Base-by-base conservation (phyloP, 2,888 invertebrate species). In the Halocaridina rubra region DNA sequence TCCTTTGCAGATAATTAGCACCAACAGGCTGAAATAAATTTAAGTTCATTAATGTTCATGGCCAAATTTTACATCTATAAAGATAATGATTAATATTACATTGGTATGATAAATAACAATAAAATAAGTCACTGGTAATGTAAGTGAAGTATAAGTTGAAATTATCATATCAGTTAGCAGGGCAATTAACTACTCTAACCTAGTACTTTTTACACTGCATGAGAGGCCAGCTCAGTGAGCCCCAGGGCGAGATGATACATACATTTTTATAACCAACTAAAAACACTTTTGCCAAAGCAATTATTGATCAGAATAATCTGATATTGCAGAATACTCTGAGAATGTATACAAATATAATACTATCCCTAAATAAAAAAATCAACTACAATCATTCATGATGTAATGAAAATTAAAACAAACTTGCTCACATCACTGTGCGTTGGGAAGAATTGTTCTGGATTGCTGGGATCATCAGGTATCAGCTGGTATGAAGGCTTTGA, bases 1-100 rank as follows among this genome's bases (percentile, higher is more conserved):
- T 10, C 4, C 82, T 75, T 27, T 75, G 64, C 27, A 85, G 61
- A 80, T 80, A 88, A 80, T 88, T 88, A 29, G 76, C 22, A 13
- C 87, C 85, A 22, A 64, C 29, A 0, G 27, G 24, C 86, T 86
- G 81, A 8, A 4, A 30, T 2, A 32, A 32, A 29, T 10, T 24
- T 7, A 22, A 57, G 10, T 16, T 10, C 30, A 5, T 27, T 8
- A 5, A 16, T 16, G 24, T 57, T 22, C 24, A 3, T 2, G 30
- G 27, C 19, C 10, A 3, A 29, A 57, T 32, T 2, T 32, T 53
- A 53, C 13, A 13, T 16, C 13, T 13, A 53, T 13, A 16, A n/a
- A n/a, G 53, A 53, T 16, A 3, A 71, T 22, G 8, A 22, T 13
- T 24, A 19, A 39, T 27, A 24, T 39, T 19, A 33, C n/a, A 22